These are phyloP conservation scores for Fratercula arctica DNA, from an alignment of 2,797 vertebrate genomes.

Conservation along the genomic window DNA sequence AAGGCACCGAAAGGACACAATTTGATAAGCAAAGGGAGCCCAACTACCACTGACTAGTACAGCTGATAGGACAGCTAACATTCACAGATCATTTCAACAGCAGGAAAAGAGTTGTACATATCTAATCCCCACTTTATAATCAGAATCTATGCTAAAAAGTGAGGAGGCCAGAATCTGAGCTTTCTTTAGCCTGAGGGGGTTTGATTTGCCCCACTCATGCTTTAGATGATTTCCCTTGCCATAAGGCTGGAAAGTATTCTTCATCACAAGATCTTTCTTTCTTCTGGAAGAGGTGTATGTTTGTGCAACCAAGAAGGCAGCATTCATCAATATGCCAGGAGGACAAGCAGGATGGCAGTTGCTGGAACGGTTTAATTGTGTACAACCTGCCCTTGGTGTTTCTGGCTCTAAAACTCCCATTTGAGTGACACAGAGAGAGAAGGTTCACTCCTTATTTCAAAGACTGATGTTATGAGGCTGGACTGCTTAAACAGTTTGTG, in stretches of 20 bases:
- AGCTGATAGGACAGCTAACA: background rate
- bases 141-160: background rate
- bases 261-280: background rate
- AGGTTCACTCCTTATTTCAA: background rate
- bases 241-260: background rate
- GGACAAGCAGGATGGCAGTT: background rate
- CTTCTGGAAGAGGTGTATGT: background rate
- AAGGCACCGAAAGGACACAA: background rate
- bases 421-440: background rate
- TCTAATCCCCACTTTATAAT: background rate
- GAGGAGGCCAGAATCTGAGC: background rate
- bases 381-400: background rate
- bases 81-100: background rate
- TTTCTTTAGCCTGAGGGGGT: background rate
- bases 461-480: background rate
- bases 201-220: background rate
- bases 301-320: background rate
- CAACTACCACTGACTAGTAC: background rate
- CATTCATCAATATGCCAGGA: background rate
- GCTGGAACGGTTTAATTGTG: background rate
- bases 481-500: background rate
- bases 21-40: background rate
- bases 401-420: background rate
- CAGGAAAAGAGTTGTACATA: background rate
- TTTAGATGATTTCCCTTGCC: background rate